Percentiles rank a stretch among this genome's conserved stretches.
Evolutionary conservation across 2,888 invertebrate species (phyloP).

Genomic region (Venusia cambrica): DNA sequence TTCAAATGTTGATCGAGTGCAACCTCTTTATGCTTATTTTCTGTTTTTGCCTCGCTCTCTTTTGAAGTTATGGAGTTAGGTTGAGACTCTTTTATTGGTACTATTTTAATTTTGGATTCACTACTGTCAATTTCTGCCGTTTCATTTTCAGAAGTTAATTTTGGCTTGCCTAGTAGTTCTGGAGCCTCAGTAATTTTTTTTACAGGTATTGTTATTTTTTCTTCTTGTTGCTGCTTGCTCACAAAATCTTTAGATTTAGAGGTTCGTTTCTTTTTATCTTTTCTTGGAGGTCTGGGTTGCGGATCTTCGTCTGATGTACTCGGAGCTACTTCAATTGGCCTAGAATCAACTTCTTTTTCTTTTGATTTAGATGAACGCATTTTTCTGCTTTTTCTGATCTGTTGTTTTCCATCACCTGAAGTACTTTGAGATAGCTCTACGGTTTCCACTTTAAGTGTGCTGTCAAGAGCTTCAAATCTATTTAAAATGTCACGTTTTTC

Average conservation of each 20-base stretch:
- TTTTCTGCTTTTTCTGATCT: constrained; percentile 45
- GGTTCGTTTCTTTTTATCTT: constrained; percentile 59
- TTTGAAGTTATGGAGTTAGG: no score
- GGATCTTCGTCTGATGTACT: constrained; percentile 53
- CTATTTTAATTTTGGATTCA: not conserved
- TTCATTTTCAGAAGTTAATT: no score
- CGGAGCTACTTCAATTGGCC: constrained; percentile 31
- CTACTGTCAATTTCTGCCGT: no score
- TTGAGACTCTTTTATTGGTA: not conserved
- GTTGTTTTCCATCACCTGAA: constrained; percentile 42
- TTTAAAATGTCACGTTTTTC: constrained; percentile 47
- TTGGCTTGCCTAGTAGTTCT: no score
- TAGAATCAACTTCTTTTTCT: constrained; percentile 57
- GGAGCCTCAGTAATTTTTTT: constrained; percentile 5
- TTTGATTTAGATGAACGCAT: constrained; percentile 62
- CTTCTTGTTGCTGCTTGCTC: constrained; percentile 27
- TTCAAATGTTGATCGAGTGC: not conserved
- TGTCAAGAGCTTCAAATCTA: constrained; percentile 56
- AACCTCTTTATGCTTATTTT: not conserved
- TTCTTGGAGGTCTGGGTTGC: constrained; percentile 47
- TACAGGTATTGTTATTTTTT: constrained; percentile 8
- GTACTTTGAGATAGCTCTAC: constrained; percentile 35
- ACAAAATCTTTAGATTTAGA: constrained; percentile 50
- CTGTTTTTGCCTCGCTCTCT: not conserved
- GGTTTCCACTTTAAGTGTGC: constrained; percentile 46